Conservation (phyloP, 1,140 invertebrate genomes). For the Musca vetustissima region DNA sequence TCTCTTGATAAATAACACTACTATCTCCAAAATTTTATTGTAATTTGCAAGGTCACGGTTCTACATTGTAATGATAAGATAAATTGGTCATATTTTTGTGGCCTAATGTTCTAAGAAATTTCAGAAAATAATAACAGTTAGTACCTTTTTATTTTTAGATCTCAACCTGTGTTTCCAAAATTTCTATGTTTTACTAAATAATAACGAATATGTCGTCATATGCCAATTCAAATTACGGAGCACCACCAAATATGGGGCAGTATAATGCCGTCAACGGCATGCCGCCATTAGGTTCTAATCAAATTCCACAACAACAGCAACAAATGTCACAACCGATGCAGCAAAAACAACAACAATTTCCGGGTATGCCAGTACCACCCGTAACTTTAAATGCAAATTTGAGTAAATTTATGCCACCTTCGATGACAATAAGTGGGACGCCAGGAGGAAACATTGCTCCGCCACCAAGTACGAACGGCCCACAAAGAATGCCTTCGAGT, state of each 20-base stretch:
- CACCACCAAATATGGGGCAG: constrained; percentile 35
- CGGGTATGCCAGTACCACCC: constrained; percentile 25
- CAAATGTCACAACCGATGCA: constrained; percentile 24
- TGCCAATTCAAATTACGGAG: constrained; percentile 42
- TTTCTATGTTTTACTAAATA: constrained; percentile 34
- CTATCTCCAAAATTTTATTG: too few relatives aligned
- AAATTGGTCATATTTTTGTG: too few relatives aligned
- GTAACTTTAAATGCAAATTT: constrained; percentile 37
- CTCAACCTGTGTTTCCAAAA: neutral
- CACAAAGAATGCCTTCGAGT: constrained; percentile 3
- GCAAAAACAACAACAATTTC: constrained; percentile 28
- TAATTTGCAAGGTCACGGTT: too few relatives aligned
- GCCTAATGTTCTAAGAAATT: too few relatives aligned
- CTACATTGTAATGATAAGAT: too few relatives aligned
- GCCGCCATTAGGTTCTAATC: constrained; percentile 13
- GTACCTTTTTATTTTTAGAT: too few relatives aligned
- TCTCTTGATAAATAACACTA: too few relatives aligned
- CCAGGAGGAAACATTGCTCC: constrained; percentile 12
- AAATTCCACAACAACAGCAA: constrained; percentile 27
- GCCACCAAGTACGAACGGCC: constrained; percentile 24
- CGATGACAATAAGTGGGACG: constrained; percentile 27
- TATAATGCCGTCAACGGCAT: constrained; percentile 41
- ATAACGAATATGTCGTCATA: constrained; percentile 41
- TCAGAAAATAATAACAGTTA: too few relatives aligned
- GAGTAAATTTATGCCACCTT: constrained; percentile 44